These are phyloP conservation scores for Penaeus indicus DNA, from an alignment of 1,140 invertebrate species.

Conservation along the genomic window DNA sequence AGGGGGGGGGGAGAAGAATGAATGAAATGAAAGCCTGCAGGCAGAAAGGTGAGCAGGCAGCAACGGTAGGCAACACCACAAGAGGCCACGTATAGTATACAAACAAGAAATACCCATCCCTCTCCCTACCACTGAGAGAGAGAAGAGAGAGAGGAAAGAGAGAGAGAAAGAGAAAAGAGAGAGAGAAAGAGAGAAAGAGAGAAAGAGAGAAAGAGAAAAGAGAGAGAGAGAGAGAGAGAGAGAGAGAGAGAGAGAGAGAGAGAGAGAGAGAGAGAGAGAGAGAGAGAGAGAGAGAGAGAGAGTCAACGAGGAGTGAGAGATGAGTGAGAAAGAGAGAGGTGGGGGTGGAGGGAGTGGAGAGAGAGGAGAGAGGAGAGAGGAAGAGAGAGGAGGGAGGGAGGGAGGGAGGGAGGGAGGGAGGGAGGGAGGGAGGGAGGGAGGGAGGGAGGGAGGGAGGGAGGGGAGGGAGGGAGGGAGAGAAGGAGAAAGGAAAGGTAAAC, in stretches of 20 bases:
- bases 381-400: background rate
- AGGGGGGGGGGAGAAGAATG: too few relatives aligned
- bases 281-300: background rate
- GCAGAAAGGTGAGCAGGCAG: too few relatives aligned
- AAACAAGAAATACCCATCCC: too few relatives aligned
- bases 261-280: background rate
- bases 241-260: background rate
- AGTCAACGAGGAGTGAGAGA: background rate
- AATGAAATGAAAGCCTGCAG: too few relatives aligned
- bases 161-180: background rate
- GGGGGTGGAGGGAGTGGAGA: background rate
- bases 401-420: background rate
- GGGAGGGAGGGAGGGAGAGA: background rate
- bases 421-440: background rate
- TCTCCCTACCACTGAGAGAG: background rate
- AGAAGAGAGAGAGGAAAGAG: background rate
- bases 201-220: background rate
- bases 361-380: background rate
- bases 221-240: background rate
- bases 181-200: too few relatives aligned
- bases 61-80: too few relatives aligned
- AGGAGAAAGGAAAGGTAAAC: too few relatives aligned
- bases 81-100: too few relatives aligned
- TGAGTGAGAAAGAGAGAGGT: background rate
- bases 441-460: background rate